Conservation (phyloP, 2,888 invertebrate genomes). For the Dryadula phaetusa region DNA sequence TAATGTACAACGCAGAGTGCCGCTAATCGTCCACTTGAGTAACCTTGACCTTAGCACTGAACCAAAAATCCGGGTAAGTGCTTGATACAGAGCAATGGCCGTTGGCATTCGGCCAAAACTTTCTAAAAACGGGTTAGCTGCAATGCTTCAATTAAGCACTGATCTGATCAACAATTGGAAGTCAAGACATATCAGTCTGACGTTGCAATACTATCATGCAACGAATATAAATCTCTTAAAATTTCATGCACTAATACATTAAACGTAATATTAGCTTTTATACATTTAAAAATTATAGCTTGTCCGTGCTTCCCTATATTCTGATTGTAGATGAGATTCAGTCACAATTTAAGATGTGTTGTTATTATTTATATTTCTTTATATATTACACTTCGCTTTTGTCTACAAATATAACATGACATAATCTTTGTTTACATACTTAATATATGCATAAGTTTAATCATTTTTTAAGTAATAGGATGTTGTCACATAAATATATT, state of each 20-base stretch:
- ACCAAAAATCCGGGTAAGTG: slow-evolving; percentile 63
- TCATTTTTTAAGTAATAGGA: too few relatives aligned
- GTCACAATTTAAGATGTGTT: neutral
- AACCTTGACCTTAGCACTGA: slow-evolving; percentile 69
- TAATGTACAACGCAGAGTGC: slow-evolving; percentile 35
- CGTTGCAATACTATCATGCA: slow-evolving; percentile 47
- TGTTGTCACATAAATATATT: too few relatives aligned
- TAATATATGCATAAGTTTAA: too few relatives aligned
- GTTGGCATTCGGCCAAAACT: slow-evolving; percentile 73
- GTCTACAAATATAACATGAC: slow-evolving; percentile 8
- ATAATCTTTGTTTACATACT: slow-evolving; percentile 1
- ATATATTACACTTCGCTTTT: neutral
- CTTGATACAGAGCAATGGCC: slow-evolving; percentile 63
- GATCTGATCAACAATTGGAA: slow-evolving; percentile 42
- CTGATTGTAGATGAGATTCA: neutral
- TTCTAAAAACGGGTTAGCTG: slow-evolving; percentile 73
- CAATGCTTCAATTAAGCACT: slow-evolving; percentile 69
- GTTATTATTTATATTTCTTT: neutral
- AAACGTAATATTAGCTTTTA: too few relatives aligned
- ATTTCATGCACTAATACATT: too few relatives aligned
- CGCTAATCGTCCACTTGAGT: slow-evolving; percentile 49
- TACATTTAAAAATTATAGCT: too few relatives aligned
- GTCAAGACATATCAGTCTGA: slow-evolving; percentile 42
- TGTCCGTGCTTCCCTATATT: too few relatives aligned
- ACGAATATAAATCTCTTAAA: neutral